Conservation (phyloP, 2,113 vertebrate species). For the Tonatia bakeri region DNA sequence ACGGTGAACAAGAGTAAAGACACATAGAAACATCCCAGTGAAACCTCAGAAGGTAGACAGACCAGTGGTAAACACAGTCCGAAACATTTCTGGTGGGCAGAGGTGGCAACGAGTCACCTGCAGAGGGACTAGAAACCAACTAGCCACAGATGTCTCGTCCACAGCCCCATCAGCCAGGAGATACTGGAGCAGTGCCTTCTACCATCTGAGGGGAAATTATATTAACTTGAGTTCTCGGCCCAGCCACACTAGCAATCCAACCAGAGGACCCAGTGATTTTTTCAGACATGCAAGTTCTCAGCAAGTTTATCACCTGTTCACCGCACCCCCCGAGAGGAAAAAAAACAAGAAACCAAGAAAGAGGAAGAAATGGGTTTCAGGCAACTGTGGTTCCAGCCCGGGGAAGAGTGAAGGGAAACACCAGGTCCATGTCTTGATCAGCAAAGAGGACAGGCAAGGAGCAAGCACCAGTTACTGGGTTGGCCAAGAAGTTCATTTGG, state of each 20-base stretch:
- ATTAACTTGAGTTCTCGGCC: not conserved
- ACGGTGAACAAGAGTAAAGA: not conserved
- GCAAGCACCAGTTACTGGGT: not conserved
- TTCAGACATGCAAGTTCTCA: not conserved
- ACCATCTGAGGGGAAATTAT: not conserved
- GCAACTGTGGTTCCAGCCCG: not conserved
- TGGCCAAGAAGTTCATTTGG: no score
- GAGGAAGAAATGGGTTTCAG: not conserved
- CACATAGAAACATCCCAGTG: not conserved
- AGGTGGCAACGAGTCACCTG: no score
- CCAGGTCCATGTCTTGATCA: not conserved
- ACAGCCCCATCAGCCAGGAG: not conserved
- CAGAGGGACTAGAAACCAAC: not conserved
- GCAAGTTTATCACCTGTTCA: no score
- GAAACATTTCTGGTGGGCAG: not conserved
- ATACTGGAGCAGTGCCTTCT: not conserved
- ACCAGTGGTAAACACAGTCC: not conserved
- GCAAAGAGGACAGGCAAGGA: not conserved
- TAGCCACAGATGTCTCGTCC: rapidly evolving
- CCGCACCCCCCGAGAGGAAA: not conserved
- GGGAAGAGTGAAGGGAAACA: not conserved
- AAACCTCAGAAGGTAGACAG: not conserved
- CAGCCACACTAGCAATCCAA: not conserved
- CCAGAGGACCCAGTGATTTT: not conserved
- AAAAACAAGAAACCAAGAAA: not conserved